Base-by-base conservation (phyloP, 2,888 invertebrate genomes). In the Danaus chrysippus region DNA sequence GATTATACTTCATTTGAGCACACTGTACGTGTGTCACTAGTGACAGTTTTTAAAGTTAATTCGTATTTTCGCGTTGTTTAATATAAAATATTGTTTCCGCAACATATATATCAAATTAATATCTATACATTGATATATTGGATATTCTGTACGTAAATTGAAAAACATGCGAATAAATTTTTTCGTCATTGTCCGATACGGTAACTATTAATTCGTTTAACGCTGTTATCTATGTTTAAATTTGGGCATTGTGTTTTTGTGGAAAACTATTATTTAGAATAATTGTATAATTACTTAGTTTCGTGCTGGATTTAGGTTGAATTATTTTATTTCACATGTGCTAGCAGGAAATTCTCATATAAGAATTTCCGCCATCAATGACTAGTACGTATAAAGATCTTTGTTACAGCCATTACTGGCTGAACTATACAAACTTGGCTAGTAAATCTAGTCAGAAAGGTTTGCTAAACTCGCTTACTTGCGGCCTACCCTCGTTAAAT, bases 401-500 rank as follows among this genome's bases (percentile, higher is more conserved):
- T 44, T 42, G 57, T 56, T 52, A 54, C 49, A 63, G 56, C 63
- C 53, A 65, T 65, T 56, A 61, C 56, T 34, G 56, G 57, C 61
- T 59, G 57, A 54, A 58, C 58, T 63, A 59, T 59, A 62, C 63
- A 56, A 66, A 69, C 68, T 78, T 74, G 58, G 67, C 59, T 56
- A 75, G 74, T 78, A 77, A 76, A 77, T 79, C 76, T 73, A 72
- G 68, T 68, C 66, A 61, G 70, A 61, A 65, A 73, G 68, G 68
- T 71, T 71, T 69, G 65, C 62, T 49, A 49, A 49, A 49, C 49
- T 68, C 68, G 59, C 49, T 64, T 54, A 65, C 68, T 73, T 72
- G 71, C 67, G 79, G 80, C 73, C 64, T 70, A 70, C 73, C 73
- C 72, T 75, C 71, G 76, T 76, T 81, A 71, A 76, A 76, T 71